Evolutionary conservation across 2,888 invertebrate genomes (phyloP), one percentile per base, ranked within the genome.

Genomic region (Cephus nigrinus): DNA sequence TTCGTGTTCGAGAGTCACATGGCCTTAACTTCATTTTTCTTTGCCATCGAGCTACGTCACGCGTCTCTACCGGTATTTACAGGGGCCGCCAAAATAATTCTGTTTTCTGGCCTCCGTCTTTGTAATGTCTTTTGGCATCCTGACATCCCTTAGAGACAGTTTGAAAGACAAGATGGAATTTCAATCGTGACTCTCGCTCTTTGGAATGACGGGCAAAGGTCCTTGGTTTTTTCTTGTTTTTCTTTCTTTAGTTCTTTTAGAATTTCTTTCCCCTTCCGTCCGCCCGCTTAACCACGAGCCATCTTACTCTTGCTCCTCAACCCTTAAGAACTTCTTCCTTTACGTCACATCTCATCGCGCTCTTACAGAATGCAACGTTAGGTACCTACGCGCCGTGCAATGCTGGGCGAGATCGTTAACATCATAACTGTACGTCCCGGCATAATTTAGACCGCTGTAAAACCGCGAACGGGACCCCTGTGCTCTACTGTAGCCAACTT

Each of bases 381-480:
- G 72, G 78, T 75, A 78, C 78, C 72, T 33, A 78, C 23, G n/a
- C 72, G 31, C 31, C 71, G 31, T 33, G 78, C 75, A 78, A 75
- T 68, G 73, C 75, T 73, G 69, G 69, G 76, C 78, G 83, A 82
- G 84, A 87, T 90, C 90, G 88, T 90, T 90, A 90, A 88, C 87
- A 87, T 88, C 88, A 87, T 88, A 89, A 88, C 88, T 84, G 85
- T 85, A 85, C 85, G 86, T 86, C 85, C 83, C 82, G 78, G 80
- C 82, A 87, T 90, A 89, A 90, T 90, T 90, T 89, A 89, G 89
- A 88, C 86, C 87, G 88, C 85, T 89, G 89, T 90, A 90, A 90
- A 90, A 88, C 86, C 86, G 80, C 85, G 82, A 81, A 83, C 79
- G 80, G 55, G 55, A 55, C 55, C 55, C 55, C 55, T 55, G 23